These are phyloP conservation scores for Temnopleurus reevesii DNA, from an alignment of 53 echinoderm and acorn worm genomes.

Conservation along the genomic window DNA sequence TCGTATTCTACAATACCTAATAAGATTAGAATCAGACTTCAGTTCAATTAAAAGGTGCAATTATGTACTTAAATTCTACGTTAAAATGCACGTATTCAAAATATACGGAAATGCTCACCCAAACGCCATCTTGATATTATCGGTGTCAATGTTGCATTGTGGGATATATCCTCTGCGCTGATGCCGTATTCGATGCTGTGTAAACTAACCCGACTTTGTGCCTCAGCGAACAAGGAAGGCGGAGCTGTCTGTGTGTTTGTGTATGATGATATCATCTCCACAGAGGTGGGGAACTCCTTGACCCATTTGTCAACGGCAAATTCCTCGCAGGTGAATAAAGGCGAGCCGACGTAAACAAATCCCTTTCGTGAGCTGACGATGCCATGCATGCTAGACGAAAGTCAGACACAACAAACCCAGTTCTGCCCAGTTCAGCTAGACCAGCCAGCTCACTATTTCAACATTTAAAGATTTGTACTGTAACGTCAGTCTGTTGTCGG, in stretches of 20 bases:
- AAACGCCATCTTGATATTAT: constrained; percentile 55
- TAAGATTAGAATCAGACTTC: not conserved
- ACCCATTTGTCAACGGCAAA: constrained; percentile 2
- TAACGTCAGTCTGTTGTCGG: too few species aligned
- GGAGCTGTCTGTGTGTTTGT: constrained; percentile 46
- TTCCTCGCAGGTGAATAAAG: not conserved
- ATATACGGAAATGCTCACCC: constrained; percentile 53
- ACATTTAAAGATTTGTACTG: too few species aligned
- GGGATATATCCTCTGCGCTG: constrained; percentile 54
- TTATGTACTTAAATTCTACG: not conserved
- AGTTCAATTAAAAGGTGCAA: not conserved
- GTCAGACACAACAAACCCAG: too few species aligned
- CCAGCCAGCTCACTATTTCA: too few species aligned
- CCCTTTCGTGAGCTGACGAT: too few species aligned
- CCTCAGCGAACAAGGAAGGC: constrained; percentile 36
- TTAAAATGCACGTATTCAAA: constrained; percentile 42
- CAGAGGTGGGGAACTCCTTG: constrained; percentile 26
- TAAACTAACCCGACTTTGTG: not conserved
- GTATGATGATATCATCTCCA: constrained; percentile 39
- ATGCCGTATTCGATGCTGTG: not conserved
- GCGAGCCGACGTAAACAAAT: too few species aligned
- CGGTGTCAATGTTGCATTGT: constrained; percentile 1
- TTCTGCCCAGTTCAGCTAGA: too few species aligned
- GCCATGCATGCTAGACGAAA: too few species aligned
- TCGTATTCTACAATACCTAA: not conserved